Conservation (phyloP, 2,888 invertebrate species). For the Cephus runcator region DNA sequence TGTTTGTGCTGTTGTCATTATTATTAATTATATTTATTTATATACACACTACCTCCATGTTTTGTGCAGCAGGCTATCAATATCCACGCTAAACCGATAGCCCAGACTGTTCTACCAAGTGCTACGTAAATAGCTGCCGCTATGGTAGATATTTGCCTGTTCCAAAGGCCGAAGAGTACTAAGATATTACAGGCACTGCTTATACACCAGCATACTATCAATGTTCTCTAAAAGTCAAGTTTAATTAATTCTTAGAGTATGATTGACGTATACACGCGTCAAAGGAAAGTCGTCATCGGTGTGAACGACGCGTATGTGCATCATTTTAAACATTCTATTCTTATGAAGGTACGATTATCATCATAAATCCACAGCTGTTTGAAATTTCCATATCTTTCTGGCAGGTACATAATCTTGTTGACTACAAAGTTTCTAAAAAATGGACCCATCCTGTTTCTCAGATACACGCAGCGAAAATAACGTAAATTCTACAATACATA, state of each 20-base stretch:
- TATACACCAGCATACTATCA: constrained; percentile 57
- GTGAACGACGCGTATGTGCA: not conserved
- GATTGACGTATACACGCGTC: not conserved
- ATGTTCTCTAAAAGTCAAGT: constrained; percentile 41
- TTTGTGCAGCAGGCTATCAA: constrained; percentile 69
- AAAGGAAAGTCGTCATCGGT: not conserved
- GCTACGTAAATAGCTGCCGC: constrained; percentile 67
- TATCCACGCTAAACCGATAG: constrained; percentile 70
- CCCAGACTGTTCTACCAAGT: constrained; percentile 68
- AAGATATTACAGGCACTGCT: constrained; percentile 62
- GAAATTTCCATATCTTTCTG: too few species aligned
- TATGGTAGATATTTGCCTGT: constrained; percentile 65
- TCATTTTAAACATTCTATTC: not conserved
- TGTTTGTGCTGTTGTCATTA: not conserved
- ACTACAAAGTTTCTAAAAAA: too few species aligned
- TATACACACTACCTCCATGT: constrained; percentile 62
- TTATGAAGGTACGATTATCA: not conserved
- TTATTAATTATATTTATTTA: constrained; percentile 2
- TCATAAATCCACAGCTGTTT: too few species aligned
- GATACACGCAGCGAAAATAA: too few species aligned
- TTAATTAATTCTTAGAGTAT: not conserved
- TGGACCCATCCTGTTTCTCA: too few species aligned
- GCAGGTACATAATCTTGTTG: too few species aligned
- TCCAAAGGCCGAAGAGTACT: constrained; percentile 64
- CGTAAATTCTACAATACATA: too few species aligned